These are phyloP conservation scores for Ecdyonurus torrentis DNA, from an alignment of 2,888 invertebrate species.

Conservation along the genomic window DNA sequence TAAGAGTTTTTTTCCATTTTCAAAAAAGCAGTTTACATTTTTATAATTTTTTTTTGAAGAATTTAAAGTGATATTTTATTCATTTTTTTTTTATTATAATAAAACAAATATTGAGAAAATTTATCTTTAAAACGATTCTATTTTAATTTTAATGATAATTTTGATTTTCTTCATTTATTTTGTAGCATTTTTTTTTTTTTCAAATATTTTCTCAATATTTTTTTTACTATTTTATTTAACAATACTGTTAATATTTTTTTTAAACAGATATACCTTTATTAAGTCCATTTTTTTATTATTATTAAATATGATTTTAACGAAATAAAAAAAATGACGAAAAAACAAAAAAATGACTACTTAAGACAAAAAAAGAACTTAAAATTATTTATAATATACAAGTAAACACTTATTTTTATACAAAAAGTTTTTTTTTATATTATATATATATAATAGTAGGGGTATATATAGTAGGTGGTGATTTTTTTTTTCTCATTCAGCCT, in stretches of 20 bases:
- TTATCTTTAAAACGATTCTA: neutral
- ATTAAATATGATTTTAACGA: too few species aligned
- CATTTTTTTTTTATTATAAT: neutral
- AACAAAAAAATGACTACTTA: neutral
- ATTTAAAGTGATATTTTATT: neutral
- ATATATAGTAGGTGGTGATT: neutral
- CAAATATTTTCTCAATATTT: neutral
- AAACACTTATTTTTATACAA: slow-evolving; percentile 2
- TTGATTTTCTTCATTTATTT: neutral
- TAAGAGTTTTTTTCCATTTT: too few species aligned
- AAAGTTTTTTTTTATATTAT: too few species aligned
- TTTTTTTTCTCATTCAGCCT: neutral
- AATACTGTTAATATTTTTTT: neutral
- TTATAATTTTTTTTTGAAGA: neutral
- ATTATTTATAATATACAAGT: neutral
- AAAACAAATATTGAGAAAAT: neutral
- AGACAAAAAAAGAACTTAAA: neutral
- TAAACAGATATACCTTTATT: neutral
- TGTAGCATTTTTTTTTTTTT: neutral
- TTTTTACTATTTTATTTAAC: too few species aligned
- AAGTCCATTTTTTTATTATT: neutral
- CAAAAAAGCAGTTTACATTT: too few species aligned
- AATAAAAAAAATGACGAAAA: too few species aligned
- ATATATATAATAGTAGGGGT: neutral
- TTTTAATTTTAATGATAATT: neutral